phyloP scores from a whole-genome alignment of 2,888 invertebrate genomes.

The Pristionchus arcanus region DNA sequence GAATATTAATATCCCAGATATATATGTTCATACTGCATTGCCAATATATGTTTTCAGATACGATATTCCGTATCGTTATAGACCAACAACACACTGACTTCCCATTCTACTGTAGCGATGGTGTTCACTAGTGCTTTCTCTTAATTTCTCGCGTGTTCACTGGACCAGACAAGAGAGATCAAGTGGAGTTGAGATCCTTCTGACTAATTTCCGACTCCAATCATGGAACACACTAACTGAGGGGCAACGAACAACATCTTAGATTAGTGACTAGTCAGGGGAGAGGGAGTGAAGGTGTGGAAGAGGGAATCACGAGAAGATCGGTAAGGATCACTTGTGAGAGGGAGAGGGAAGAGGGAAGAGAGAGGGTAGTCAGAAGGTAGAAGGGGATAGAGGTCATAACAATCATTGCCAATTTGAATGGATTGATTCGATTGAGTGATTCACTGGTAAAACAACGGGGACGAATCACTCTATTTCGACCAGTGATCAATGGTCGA shows the following conservation, averaged over 20 bases:
- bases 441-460: slow-evolving; percentile 6
- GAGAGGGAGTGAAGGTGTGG: neutral
- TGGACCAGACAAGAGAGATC: neutral
- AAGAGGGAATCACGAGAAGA: slow-evolving; percentile 13
- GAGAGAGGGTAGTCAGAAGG: neutral
- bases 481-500: neutral
- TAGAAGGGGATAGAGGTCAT: slow-evolving; percentile 8
- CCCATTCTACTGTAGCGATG: neutral
- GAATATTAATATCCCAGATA: too few species aligned
- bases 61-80: neutral
- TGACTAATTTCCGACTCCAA: neutral
- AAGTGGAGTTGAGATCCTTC: neutral
- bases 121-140: neutral
- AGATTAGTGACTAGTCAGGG: slow-evolving; percentile 14
- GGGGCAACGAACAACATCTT: slow-evolving; percentile 11
- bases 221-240: slow-evolving; percentile 15
- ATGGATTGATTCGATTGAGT: neutral
- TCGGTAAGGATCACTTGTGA: neutral
- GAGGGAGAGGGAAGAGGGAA: neutral
- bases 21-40: too few species aligned
- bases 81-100: neutral
- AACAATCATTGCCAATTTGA: slow-evolving; percentile 31
- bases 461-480: neutral
- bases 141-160: neutral
- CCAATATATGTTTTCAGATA: too few species aligned